Conservation (phyloP, 2,888 invertebrate species). For the Epinotia brunnichana region DNA sequence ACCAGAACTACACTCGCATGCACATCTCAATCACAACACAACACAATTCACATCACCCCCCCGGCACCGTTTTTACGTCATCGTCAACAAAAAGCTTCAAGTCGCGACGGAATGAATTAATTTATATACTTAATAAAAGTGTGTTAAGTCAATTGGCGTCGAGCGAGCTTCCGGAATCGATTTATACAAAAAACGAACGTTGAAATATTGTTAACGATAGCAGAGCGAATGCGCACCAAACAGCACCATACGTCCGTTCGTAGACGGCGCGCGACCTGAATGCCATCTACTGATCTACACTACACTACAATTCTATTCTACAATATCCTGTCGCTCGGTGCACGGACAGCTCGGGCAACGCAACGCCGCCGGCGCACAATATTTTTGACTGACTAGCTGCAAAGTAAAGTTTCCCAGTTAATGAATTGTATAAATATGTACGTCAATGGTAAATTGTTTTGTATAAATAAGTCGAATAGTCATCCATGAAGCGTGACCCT, state of each 20-base stretch:
- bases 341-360: background rate
- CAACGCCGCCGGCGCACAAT: slow-evolving; percentile 5
- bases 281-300: too few species aligned
- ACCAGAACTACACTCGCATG: slow-evolving; percentile 54
- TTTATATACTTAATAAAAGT: slow-evolving; percentile 4
- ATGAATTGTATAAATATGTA: background rate
- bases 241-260: slow-evolving; percentile 64
- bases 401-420: background rate
- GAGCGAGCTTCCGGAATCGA: slow-evolving; percentile 57
- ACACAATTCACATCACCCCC: slow-evolving; percentile 73
- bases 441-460: background rate
- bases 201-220: slow-evolving; percentile 50
- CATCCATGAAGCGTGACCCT: too few species aligned
- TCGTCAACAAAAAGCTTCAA: slow-evolving; percentile 53
- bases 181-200: slow-evolving; percentile 59
- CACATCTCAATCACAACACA: slow-evolving; percentile 65
- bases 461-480: too few species aligned
- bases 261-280: slow-evolving; percentile 70
- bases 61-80: slow-evolving; percentile 68
- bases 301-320: too few species aligned
- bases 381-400: background rate
- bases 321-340: too few species aligned
- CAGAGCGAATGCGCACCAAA: slow-evolving; percentile 40
- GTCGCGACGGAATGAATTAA: slow-evolving; percentile 1
- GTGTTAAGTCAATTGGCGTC: slow-evolving; percentile 48